Conservation (phyloP, 1,140 invertebrate species). For the Heterodera carotae region DNA sequence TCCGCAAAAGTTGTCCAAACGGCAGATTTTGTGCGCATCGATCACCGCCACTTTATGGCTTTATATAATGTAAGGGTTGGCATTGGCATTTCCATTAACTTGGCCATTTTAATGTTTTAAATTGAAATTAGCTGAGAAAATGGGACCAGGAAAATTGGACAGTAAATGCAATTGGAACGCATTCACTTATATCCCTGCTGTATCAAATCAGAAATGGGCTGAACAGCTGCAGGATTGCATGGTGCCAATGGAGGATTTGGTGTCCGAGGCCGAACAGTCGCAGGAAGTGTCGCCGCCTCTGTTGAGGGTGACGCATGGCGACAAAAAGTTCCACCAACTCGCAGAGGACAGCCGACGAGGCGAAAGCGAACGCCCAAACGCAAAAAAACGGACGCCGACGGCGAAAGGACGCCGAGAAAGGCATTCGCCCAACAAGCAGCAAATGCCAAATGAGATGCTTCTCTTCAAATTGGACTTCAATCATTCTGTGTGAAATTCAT, state of each 20-base stretch:
- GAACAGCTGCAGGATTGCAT: constrained; percentile 61
- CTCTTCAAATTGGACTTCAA: neutral
- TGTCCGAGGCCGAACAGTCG: constrained; percentile 43
- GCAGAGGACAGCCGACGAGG: too few species aligned
- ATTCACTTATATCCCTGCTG: too few species aligned
- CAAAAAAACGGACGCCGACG: too few species aligned
- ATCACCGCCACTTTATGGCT: constrained; percentile 55
- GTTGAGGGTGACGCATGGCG: neutral
- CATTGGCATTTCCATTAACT: constrained; percentile 13
- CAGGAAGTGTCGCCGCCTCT: neutral
- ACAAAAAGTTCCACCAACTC: too few species aligned
- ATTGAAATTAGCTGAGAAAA: too few species aligned
- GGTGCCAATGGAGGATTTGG: constrained; percentile 58
- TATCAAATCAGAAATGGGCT: constrained; percentile 60
- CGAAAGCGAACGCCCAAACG: constrained; percentile 3
- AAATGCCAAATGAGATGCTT: neutral
- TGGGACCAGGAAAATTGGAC: too few species aligned
- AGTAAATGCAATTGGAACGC: too few species aligned
- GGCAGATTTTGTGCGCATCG: constrained; percentile 58
- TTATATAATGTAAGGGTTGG: constrained; percentile 55
- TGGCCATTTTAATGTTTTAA: too few species aligned
- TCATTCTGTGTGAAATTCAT: neutral
- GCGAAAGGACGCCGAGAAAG: neutral
- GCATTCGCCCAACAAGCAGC: neutral
- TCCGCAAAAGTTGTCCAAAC: constrained; percentile 53